phyloP scores from a whole-genome alignment of 2,797 vertebrate species.

The Pseudocheirus occidentalis region DNA sequence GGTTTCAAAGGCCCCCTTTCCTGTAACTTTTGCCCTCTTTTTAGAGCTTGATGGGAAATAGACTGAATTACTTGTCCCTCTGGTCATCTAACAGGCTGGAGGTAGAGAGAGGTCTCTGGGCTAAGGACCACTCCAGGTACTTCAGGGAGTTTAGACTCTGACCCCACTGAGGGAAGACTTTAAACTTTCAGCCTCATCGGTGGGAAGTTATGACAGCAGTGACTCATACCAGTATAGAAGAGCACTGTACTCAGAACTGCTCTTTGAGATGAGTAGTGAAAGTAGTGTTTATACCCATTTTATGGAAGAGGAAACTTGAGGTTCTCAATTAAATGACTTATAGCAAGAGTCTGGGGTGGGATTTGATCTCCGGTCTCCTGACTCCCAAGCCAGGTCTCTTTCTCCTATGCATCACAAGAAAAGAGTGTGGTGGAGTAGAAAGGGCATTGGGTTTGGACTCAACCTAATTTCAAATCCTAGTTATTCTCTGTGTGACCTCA shows the following conservation, averaged over 20 bases:
- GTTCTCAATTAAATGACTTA: not conserved
- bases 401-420: not conserved
- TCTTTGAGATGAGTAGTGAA: not conserved
- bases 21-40: not conserved
- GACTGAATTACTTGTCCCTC: not conserved
- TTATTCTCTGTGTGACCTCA: not conserved
- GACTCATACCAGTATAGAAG: not conserved
- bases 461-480: not conserved
- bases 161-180: not conserved
- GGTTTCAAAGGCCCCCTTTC: not conserved
- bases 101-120: not conserved
- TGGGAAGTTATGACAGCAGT: not conserved
- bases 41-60: not conserved
- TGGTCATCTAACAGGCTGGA: not conserved
- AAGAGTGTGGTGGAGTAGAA: not conserved
- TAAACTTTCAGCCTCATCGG: not conserved
- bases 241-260: not conserved
- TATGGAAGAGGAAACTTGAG: not conserved
- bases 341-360: not conserved
- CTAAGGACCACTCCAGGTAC: not conserved
- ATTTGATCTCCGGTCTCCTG: not conserved
- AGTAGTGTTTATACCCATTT: not conserved
- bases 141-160: not conserved
- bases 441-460: slow-evolving; percentile 2
- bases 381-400: not conserved